Conservation (phyloP, 2,888 invertebrate species). For the Agapostemon virescens region DNA sequence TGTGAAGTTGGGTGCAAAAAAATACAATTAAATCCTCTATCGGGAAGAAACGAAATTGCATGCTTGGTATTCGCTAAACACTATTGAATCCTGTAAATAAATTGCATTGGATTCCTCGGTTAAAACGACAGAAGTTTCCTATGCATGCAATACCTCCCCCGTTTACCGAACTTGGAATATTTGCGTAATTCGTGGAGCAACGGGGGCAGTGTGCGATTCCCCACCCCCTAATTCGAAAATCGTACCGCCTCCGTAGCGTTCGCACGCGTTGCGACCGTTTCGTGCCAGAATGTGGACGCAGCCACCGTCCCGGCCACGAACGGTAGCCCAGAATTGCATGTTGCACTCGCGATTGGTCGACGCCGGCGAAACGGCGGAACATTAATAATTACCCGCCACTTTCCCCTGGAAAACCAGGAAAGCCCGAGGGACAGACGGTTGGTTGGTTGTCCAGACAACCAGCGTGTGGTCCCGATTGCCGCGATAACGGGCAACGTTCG, state of each 20-base stretch:
- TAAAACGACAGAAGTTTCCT: no score
- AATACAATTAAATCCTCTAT: no score
- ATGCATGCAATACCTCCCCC: no score
- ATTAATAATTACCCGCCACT: slow-evolving; percentile 53
- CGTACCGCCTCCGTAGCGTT: slow-evolving; percentile 24
- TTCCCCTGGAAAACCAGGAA: slow-evolving; percentile 57
- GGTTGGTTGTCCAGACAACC: slow-evolving; percentile 22
- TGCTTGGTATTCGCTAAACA: no score
- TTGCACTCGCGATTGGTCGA: slow-evolving; percentile 22
- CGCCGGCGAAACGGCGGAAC: slow-evolving; percentile 38
- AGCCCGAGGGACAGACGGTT: slow-evolving; percentile 36
- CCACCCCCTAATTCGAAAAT: slow-evolving; percentile 18
- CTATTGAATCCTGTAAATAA: no score
- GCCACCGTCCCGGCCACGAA: slow-evolving; percentile 30
- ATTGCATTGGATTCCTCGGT: no score
- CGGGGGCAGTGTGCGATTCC: background rate
- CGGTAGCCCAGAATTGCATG: slow-evolving; percentile 45
- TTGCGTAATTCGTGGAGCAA: background rate
- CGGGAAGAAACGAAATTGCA: no score
- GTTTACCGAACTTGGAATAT: background rate
- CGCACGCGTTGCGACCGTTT: slow-evolving; percentile 28
- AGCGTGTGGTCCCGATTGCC: slow-evolving; percentile 35
- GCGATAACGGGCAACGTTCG: slow-evolving; percentile 50
- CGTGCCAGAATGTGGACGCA: background rate
- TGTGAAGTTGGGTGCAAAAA: no score